Percentiles rank a stretch among this genome's conserved stretches.
Conservation (phyloP, 2,888 invertebrate genomes). For the Diploptera punctata region DNA sequence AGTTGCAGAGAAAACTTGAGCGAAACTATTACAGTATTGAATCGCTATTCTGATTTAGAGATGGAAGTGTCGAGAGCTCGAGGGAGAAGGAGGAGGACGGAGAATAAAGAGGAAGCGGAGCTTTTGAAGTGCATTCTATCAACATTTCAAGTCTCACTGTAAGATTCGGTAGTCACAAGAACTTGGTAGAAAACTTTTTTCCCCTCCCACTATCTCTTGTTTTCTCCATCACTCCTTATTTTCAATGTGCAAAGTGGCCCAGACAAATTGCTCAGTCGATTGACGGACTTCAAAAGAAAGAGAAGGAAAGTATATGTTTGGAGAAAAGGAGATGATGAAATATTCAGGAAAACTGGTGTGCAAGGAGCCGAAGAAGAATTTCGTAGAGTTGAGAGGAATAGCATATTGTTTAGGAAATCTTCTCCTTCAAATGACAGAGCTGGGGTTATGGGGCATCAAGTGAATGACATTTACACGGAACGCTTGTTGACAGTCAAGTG, state of each 20-base stretch:
- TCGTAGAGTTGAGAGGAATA: neutral
- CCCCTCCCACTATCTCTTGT: too few species aligned
- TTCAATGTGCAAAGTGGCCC: slow-evolving; percentile 26
- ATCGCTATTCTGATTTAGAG: slow-evolving; percentile 19
- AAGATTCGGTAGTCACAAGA: neutral
- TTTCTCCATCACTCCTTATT: too few species aligned
- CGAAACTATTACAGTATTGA: too few species aligned
- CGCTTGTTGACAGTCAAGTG: neutral
- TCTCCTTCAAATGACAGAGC: neutral
- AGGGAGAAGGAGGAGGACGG: neutral
- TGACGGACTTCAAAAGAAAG: slow-evolving; percentile 13
- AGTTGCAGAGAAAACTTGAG: too few species aligned
- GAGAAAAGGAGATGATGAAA: neutral
- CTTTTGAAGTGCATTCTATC: too few species aligned
- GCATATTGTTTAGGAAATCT: slow-evolving; percentile 10
- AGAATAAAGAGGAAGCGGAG: too few species aligned
- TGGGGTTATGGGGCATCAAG: too few species aligned
- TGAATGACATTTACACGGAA: neutral
- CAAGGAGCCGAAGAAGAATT: slow-evolving; percentile 12
- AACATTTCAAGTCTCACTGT: slow-evolving; percentile 12
- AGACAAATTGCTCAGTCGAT: slow-evolving; percentile 23
- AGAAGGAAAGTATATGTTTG: neutral
- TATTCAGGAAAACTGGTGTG: slow-evolving; percentile 14
- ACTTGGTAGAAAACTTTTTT: too few species aligned
- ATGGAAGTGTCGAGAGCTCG: neutral